Evolutionary conservation across 1,140 invertebrate species (phyloP), one percentile per base, ranked within the genome.

Genomic region (Ceratina australensis): DNA sequence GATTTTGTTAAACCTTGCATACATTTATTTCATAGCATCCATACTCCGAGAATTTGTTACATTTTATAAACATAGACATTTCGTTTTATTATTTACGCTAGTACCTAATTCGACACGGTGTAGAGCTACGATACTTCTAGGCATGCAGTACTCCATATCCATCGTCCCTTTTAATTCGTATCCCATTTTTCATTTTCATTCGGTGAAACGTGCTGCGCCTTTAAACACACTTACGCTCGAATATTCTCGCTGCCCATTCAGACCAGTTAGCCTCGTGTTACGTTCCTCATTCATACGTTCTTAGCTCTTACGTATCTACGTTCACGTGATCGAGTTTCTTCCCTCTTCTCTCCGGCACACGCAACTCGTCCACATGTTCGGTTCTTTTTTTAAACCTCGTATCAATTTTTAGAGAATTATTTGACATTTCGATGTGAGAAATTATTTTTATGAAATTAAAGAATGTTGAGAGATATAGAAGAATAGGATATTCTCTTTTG

Each of bases 1-100:
- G 16, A 5, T 59, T 47, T n/a, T 68, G 8, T 78, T 72, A 84
- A 84, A 84, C 72, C 61, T 79, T 54, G 67, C 47, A 75, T 75
- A 78, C 68, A 56, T 76, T 73, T 79, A 76, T 82, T 82, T 83
- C 72, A 81, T 85, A 79, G 80, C 64, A 26, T 85, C 50, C 72
- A 66, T 84, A 82, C 66, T 77, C 72, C 72, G 64, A 76, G 80
- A 74, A 81, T 85, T 85, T 85, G 50, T 85, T 84, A 82, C 72
- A 82, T 85, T 82, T 79, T 82, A 82, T 82, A 85, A 85, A 85
- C 82, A 79, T 84, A 84, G 79, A 85, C 68, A 84, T 84, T 85
- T 84, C 78, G 75, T 49, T 81, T 85, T 59, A 81, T 47, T 42
- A n/a, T 42, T 42, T 42, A 42, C 33, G 72, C 64, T 84, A 84